phyloP scores from a whole-genome alignment of 2,797 vertebrate species.

The Galagoides demidoff region DNA sequence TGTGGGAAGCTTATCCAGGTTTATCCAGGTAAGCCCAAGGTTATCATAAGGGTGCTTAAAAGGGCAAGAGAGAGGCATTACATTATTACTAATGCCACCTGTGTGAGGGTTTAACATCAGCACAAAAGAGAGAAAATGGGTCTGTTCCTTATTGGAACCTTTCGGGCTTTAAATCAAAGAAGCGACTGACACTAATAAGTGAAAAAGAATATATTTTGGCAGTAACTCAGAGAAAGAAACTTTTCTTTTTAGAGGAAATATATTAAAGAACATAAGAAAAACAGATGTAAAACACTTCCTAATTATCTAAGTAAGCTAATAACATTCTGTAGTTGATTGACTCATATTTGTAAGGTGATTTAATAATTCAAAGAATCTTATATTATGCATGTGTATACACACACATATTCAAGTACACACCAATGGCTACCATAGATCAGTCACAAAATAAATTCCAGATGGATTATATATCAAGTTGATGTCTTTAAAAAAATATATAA shows the following conservation, averaged over 20 bases:
- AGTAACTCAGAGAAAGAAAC: neutral
- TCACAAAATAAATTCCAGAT: slow-evolving; percentile 3
- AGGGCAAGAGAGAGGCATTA: neutral
- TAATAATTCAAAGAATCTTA: neutral
- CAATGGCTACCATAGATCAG: neutral
- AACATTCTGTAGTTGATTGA: neutral
- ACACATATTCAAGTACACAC: neutral
- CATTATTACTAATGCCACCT: neutral
- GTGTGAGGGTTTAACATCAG: neutral
- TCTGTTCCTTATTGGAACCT: neutral
- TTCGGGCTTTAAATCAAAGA: slow-evolving; percentile 40
- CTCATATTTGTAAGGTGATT: neutral
- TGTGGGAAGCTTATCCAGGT: neutral
- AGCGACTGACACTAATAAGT: neutral
- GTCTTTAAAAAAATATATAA: neutral
- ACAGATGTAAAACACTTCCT: neutral
- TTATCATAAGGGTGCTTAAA: neutral
- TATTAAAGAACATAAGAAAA: neutral
- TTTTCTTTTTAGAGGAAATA: neutral
- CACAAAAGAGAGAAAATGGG: neutral
- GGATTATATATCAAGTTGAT: neutral
- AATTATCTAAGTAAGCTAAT: neutral
- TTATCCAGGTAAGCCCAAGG: neutral
- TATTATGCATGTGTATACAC: neutral
- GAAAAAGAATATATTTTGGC: slow-evolving; percentile 25